A percentile compares a stretch with the other conserved stretches of the same genome.
Conservation (phyloP, 2,888 invertebrate species). For the Phaonia tiefii region DNA sequence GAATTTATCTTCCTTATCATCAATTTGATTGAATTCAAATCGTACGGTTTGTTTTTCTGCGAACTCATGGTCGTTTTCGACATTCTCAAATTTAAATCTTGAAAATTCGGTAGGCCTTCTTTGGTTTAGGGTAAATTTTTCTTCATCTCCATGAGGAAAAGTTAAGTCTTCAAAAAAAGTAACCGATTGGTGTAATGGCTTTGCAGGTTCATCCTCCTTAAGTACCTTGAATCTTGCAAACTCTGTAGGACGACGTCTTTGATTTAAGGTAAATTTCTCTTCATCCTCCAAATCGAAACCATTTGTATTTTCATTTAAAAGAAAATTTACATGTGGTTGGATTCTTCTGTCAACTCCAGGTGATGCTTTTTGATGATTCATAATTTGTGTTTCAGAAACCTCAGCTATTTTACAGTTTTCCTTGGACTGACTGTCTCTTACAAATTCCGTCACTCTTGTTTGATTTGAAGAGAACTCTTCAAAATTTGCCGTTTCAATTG, state of each 20-base stretch:
- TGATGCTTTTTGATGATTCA: too few species aligned
- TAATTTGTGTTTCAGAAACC: too few species aligned
- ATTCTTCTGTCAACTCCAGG: too few species aligned
- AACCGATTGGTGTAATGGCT: too few species aligned
- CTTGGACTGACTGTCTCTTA: too few species aligned
- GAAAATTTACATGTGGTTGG: too few species aligned
- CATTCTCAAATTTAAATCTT: neutral
- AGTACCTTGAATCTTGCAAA: constrained; percentile 15
- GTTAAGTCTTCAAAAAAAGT: too few species aligned
- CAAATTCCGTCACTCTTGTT: too few species aligned
- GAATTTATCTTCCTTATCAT: neutral
- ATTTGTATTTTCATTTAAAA: neutral
- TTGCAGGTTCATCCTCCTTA: too few species aligned
- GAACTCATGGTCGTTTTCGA: neutral
- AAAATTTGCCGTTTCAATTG: neutral
- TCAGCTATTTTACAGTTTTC: too few species aligned
- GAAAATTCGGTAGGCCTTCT: constrained; percentile 45
- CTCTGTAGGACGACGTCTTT: constrained; percentile 40
- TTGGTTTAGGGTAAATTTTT: constrained; percentile 43
- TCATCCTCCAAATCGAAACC: neutral
- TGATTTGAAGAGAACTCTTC: neutral
- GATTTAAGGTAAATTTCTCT: constrained; percentile 21
- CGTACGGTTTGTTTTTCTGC: neutral
- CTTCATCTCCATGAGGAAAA: neutral
- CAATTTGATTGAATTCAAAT: neutral